Conservation (phyloP, 2,797 vertebrate species). For the Anisognathus igniventris region DNA sequence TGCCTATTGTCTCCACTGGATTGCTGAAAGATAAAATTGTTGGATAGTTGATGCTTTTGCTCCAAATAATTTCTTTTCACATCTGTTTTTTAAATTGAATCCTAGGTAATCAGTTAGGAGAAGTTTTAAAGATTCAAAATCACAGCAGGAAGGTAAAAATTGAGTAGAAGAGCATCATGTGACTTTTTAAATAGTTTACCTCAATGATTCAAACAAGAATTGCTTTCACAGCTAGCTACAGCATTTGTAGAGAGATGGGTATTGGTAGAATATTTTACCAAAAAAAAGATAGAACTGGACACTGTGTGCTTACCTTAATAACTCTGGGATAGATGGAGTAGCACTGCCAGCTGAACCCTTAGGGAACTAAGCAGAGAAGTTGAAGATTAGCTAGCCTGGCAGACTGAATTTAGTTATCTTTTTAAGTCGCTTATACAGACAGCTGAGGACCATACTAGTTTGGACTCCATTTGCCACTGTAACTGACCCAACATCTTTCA, state of each 20-base stretch:
- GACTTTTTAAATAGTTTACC: not conserved
- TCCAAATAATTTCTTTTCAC: not conserved
- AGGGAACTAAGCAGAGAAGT: not conserved
- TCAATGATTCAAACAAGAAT: not conserved
- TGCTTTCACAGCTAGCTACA: not conserved
- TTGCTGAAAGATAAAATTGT: not conserved
- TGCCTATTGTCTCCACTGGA: not conserved
- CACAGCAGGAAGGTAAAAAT: not conserved
- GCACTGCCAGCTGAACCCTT: not conserved
- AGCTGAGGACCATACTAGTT: not conserved
- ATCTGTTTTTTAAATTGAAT: not conserved
- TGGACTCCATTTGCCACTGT: not conserved
- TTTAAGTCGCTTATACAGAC: not conserved
- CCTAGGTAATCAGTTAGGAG: not conserved
- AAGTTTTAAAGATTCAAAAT: not conserved
- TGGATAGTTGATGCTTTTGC: not conserved
- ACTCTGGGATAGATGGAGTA: not conserved
- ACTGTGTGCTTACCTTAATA: not conserved
- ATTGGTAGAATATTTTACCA: not conserved
- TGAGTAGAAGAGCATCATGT: not conserved
- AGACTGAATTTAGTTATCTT: not conserved
- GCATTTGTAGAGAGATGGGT: not conserved
- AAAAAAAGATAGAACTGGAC: not conserved
- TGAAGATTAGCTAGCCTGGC: not conserved
- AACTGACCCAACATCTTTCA: slow-evolving; percentile 1